A percentile compares a stretch with the other conserved stretches of the same genome.
These are phyloP conservation scores for Melipona bicolor DNA, from an alignment of 2,888 invertebrate genomes.

Conservation along the genomic window DNA sequence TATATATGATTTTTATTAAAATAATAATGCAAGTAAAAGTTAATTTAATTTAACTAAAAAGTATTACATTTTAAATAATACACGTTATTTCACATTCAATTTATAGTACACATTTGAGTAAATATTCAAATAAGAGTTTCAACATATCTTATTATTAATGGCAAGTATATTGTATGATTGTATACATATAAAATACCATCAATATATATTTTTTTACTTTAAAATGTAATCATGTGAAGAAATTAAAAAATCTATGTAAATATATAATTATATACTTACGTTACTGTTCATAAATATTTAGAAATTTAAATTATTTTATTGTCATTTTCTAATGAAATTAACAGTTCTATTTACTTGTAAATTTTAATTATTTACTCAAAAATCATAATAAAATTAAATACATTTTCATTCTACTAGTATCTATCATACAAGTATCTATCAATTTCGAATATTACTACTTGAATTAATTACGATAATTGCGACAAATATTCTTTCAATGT, in stretches of 20 bases:
- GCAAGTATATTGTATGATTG: too few species aligned
- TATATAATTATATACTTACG: not conserved
- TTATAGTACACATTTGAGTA: not conserved
- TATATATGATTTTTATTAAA: not conserved
- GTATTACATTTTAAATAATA: not conserved
- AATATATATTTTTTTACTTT: too few species aligned
- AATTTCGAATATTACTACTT: too few species aligned
- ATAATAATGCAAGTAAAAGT: not conserved
- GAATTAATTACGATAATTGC: too few species aligned
- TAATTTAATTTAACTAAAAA: not conserved
- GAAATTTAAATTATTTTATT: not conserved
- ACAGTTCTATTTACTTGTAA: too few species aligned
- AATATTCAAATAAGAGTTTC: not conserved
- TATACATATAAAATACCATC: too few species aligned
- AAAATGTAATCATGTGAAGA: not conserved
- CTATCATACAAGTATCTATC: too few species aligned
- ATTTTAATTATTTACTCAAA: too few species aligned
- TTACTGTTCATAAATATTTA: not conserved
- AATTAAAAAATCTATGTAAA: not conserved
- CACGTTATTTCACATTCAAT: not conserved
- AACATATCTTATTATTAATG: not conserved
- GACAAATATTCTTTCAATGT: too few species aligned
- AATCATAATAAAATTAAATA: too few species aligned
- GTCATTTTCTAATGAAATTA: too few species aligned
- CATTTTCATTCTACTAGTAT: too few species aligned